phyloP scores from a whole-genome alignment of 2,797 vertebrate genomes.

The Smutsia temminckii region DNA sequence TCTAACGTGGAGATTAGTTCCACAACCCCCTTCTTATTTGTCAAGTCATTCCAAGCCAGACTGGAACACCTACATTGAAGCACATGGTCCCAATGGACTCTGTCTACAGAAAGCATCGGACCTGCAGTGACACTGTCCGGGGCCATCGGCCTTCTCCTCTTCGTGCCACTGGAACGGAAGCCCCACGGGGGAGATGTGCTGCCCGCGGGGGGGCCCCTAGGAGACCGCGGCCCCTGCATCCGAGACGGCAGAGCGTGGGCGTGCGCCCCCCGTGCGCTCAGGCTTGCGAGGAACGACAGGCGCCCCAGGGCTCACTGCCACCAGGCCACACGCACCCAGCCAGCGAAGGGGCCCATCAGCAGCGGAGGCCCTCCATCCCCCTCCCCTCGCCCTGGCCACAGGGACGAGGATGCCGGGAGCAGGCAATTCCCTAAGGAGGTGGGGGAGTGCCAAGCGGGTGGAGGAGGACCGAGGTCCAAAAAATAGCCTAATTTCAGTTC shows the following conservation, averaged over 20 bases:
- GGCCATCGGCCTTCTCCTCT: accelerated
- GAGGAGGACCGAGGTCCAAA: not conserved
- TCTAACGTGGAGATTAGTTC: not conserved
- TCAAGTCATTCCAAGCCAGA: not conserved
- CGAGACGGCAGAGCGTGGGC: accelerated
- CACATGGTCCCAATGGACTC: not conserved
- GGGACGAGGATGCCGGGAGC: not conserved
- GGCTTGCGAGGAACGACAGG: not conserved
- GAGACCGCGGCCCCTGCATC: too few relatives aligned
- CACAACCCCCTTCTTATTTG: not conserved
- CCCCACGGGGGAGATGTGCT: too few relatives aligned
- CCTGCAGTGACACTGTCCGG: too few relatives aligned
- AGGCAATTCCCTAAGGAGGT: too few relatives aligned
- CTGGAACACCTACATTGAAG: not conserved
- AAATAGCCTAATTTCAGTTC: not conserved
- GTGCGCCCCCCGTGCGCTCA: accelerated
- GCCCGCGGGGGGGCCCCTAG: not conserved
- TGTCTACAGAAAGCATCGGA: not conserved
- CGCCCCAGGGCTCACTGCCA: too few relatives aligned
- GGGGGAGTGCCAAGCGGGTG: too few relatives aligned
- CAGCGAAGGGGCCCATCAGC: not conserved
- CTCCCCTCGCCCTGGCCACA: accelerated
- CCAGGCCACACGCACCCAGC: accelerated
- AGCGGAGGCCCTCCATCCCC: accelerated
- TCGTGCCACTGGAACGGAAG: not conserved